phyloP scores from a whole-genome alignment of 2,113 vertebrate species.

The Alligator sinensis region DNA sequence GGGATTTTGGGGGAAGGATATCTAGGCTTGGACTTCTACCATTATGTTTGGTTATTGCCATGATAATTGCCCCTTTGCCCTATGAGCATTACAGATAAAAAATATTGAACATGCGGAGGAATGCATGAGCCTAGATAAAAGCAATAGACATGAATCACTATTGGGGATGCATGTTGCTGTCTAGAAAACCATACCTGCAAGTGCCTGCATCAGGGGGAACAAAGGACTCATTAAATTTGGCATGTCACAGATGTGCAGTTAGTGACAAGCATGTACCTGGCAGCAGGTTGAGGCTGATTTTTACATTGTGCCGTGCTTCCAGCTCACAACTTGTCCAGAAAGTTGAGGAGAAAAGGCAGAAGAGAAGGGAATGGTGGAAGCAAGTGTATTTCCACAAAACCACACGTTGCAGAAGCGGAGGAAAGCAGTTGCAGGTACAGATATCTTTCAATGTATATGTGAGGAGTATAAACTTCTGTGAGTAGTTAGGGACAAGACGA shows the following conservation, averaged over 20 bases:
- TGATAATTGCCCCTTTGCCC: neutral
- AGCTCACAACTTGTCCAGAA: neutral
- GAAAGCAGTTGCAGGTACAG: too few relatives aligned
- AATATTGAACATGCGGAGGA: neutral
- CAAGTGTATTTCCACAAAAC: neutral
- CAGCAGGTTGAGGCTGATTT: neutral
- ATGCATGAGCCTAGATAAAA: neutral
- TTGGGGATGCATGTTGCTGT: neutral
- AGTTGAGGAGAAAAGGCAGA: too few relatives aligned
- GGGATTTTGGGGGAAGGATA: neutral
- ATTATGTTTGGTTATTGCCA: neutral
- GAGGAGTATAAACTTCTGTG: too few relatives aligned
- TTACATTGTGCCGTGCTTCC: neutral
- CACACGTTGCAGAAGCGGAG: too few relatives aligned
- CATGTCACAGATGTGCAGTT: rapidly evolving
- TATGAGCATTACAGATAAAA: neutral
- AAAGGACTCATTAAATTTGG: neutral
- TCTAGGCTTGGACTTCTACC: neutral
- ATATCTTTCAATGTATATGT: too few relatives aligned
- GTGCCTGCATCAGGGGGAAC: neutral
- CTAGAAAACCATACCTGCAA: neutral
- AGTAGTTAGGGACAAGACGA: too few relatives aligned
- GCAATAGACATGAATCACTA: neutral
- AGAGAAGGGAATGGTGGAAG: neutral
- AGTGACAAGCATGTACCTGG: neutral